Evolutionary conservation across 2,888 invertebrate genomes (phyloP).

Genomic region (Allophyes oxyacanthae): DNA sequence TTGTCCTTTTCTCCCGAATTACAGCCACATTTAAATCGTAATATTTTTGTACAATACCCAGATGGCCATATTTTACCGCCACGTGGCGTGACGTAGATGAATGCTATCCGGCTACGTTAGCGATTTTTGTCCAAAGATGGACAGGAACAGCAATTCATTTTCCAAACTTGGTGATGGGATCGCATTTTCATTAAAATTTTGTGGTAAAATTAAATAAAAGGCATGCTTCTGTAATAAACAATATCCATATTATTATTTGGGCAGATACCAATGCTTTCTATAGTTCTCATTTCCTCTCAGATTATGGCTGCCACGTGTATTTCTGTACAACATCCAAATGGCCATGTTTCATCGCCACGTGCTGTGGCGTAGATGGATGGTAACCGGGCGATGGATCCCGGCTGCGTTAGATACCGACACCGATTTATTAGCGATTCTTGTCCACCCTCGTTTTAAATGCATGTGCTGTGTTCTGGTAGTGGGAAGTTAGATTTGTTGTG

Average conservation of each 20-base stretch:
- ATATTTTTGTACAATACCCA: slow-evolving; percentile 12
- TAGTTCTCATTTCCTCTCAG: too few relatives aligned
- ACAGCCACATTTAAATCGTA: background rate
- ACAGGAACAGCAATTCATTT: too few relatives aligned
- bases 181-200: too few relatives aligned
- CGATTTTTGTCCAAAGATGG: too few relatives aligned
- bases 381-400: slow-evolving; percentile 32
- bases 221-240: too few relatives aligned
- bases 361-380: slow-evolving; percentile 35
- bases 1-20: background rate
- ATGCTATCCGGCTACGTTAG: slow-evolving; percentile 21
- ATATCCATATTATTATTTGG: too few relatives aligned
- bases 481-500: background rate
- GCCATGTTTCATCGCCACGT: slow-evolving; percentile 32
- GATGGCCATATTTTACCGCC: slow-evolving; percentile 34
- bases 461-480: background rate
- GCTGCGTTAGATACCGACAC: slow-evolving; percentile 15
- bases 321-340: slow-evolving; percentile 20
- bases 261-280: too few relatives aligned
- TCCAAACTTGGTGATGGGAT: too few relatives aligned
- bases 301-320: background rate
- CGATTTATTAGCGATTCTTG: slow-evolving; percentile 37
- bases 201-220: too few relatives aligned
- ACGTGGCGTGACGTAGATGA: slow-evolving; percentile 32
- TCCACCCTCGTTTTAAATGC: slow-evolving; percentile 11